Evolutionary conservation across 2,888 invertebrate genomes (phyloP), one percentile per base, ranked within the genome.

Genomic region (Trissonchulus sp.): DNA sequence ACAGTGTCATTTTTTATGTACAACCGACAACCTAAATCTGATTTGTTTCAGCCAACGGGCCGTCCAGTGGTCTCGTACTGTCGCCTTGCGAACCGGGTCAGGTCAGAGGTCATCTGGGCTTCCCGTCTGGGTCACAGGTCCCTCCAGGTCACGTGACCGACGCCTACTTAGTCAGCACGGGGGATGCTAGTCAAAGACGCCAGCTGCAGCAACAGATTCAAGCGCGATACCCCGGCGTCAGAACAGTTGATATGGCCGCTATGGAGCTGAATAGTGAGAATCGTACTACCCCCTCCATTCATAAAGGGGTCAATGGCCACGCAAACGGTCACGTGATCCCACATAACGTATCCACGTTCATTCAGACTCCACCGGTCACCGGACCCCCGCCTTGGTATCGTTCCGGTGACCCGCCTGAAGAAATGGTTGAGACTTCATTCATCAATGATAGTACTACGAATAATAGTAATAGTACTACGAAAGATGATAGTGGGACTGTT

Each of bases 121-220:
- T n/a, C n/a, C n/a, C n/a, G n/a, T n/a, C n/a, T n/a, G n/a, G n/a
- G n/a, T n/a, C n/a, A n/a, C n/a, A n/a, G n/a, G n/a, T n/a, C n/a
- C n/a, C n/a, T n/a, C n/a, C n/a, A n/a, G 72, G 31, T 75, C 65
- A 30, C 8, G 74, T 80, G 0, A 78, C 79, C 1, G 80, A 80
- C 71, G 80, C 80, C 0, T 80, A 79, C 74, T 73, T 81, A 35
- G 80, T 81, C 1, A 31, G n/a, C 65, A 63, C 15, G 3, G 65
- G 48, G 23, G 48, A 48, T 23, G 48, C 23, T 23, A 48, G 48
- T 48, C 48, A 48, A 48, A 8, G 48, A 8, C 48, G 48, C 8
- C 48, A 48, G 23, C 48, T 48, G 8, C 48, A 48, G 23, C 8
- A 48, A 8, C 48, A 23, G 48, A 48, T 48, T 48, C 48, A 48